These are phyloP conservation scores for Notarius lentiginosus DNA, from an alignment of 2,113 vertebrate genomes.

Conservation along the genomic window DNA sequence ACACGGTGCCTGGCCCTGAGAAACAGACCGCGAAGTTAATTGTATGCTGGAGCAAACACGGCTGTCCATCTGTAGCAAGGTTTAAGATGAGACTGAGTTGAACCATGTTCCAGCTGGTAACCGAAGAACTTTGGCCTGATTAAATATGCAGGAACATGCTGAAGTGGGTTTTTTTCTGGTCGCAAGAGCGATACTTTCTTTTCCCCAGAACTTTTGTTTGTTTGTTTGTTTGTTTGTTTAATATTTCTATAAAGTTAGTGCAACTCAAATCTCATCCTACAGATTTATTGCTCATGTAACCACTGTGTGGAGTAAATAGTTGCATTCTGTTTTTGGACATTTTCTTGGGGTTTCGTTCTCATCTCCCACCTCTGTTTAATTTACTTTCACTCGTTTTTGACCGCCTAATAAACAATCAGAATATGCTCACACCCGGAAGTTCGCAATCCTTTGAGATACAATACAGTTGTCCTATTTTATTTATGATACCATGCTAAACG, in stretches of 20 bases:
- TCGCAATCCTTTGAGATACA: not conserved
- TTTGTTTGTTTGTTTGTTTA: not conserved
- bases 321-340: not conserved
- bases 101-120: conserved; percentile 83
- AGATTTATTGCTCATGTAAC: not conserved
- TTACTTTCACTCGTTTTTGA: not conserved
- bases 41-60: conserved; percentile 82
- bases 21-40: conserved; percentile 81
- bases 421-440: not conserved
- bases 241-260: not conserved
- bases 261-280: not conserved
- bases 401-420: not conserved
- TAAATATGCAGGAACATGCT: conserved; percentile 76
- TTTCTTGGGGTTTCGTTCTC: not conserved
- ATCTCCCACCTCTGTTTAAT: not conserved
- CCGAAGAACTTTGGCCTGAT: conserved; percentile 79
- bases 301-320: not conserved
- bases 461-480: not conserved
- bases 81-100: conserved; percentile 72
- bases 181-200: not conserved
- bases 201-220: conserved; percentile 18
- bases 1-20: conserved; percentile 77
- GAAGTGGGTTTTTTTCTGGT: conserved; percentile 39
- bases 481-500: not conserved
- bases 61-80: conserved; percentile 85